A percentile compares a stretch with the other conserved stretches of the same genome.
phyloP scores from a whole-genome alignment of 2,888 invertebrate species.

The Adelphocoris suturalis region DNA sequence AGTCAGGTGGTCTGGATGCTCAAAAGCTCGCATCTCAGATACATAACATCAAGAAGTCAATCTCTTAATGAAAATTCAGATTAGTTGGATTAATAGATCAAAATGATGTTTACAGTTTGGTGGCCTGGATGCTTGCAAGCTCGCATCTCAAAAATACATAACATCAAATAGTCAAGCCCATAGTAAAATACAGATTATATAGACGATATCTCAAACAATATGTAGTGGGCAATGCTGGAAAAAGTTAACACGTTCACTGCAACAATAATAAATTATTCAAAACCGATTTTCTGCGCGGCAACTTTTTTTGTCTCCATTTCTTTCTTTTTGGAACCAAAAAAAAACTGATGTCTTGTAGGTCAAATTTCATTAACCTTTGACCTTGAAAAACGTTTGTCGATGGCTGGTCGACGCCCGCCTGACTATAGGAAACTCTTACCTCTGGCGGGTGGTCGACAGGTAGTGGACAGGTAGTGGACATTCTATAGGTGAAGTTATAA shows the following conservation, averaged over 20 bases:
- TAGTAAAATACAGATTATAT: too few relatives aligned
- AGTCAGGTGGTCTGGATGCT: too few relatives aligned
- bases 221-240: too few relatives aligned
- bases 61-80: too few relatives aligned
- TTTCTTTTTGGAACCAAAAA: constrained; percentile 9
- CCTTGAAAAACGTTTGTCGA: constrained; percentile 47
- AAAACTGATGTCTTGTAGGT: background rate
- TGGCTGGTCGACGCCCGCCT: constrained; percentile 40
- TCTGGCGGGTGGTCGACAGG: constrained; percentile 24
- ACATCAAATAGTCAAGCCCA: too few relatives aligned
- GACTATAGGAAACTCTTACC: constrained; percentile 31
- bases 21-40: too few relatives aligned
- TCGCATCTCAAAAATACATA: too few relatives aligned
- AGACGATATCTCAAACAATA: too few relatives aligned
- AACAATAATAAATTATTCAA: background rate
- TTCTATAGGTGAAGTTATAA: constrained; percentile 21
- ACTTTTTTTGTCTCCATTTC: constrained; percentile 25
- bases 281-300: constrained; percentile 26
- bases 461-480: constrained; percentile 5
- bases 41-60: too few relatives aligned
- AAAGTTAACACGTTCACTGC: constrained; percentile 8
- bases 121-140: too few relatives aligned
- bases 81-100: too few relatives aligned
- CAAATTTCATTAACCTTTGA: constrained; percentile 43
- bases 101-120: too few relatives aligned